These are phyloP conservation scores for Vimba vimba DNA, from an alignment of 2,113 vertebrate genomes.

Conservation along the genomic window DNA sequence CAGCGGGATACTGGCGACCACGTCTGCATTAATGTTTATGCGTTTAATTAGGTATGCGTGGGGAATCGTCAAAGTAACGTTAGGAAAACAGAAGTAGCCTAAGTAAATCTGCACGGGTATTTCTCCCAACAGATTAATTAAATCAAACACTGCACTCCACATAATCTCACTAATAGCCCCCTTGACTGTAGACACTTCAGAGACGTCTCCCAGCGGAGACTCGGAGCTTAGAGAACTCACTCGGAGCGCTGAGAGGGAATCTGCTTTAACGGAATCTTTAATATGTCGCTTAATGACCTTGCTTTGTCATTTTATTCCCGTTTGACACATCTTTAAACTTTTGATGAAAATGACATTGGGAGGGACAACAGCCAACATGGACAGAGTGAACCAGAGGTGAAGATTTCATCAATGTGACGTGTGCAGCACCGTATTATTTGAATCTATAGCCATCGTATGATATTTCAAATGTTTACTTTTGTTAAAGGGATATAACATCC, in stretches of 20 bases:
- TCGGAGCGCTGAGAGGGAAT: conserved; percentile 12
- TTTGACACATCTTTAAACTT: conserved; percentile 8
- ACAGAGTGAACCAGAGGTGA: not conserved
- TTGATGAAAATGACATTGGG: not conserved
- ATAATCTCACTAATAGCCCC: conserved; percentile 40
- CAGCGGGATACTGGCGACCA: not conserved
- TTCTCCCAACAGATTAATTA: conserved; percentile 48
- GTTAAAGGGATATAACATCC: not conserved
- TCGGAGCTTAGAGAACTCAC: conserved; percentile 15
- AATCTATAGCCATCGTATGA: not conserved
- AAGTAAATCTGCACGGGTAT: conserved; percentile 11
- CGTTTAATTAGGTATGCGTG: not conserved
- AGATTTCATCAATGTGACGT: not conserved
- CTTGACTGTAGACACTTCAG: conserved; percentile 35
- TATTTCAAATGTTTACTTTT: not conserved
- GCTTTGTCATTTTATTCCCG: not conserved
- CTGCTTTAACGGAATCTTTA: conserved; percentile 12
- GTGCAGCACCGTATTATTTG: not conserved
- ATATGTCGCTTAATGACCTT: conserved; percentile 14
- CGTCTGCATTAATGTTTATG: not conserved
- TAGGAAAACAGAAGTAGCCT: conserved; percentile 15
- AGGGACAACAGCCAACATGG: not conserved
- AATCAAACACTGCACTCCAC: conserved; percentile 41
- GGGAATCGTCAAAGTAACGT: not conserved
- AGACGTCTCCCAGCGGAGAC: conserved; percentile 21